A percentile compares a stretch with the other conserved stretches of the same genome.
These are phyloP conservation scores for Parasteatoda lunata DNA, from an alignment of 2,888 invertebrate species.

Conservation along the genomic window DNA sequence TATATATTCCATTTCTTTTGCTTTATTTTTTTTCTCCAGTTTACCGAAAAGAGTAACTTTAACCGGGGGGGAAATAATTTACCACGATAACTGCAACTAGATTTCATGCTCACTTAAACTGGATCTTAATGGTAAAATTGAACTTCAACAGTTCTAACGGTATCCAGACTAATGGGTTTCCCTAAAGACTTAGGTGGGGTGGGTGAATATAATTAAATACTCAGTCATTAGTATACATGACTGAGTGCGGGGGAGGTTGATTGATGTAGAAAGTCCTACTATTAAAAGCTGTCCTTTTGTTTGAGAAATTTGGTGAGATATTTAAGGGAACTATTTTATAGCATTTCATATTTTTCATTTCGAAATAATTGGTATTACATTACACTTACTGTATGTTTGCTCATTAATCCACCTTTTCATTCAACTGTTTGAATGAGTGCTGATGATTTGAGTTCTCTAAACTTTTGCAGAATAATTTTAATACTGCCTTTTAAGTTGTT, in stretches of 20 bases:
- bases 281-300: constrained; percentile 4
- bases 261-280: constrained; percentile 26
- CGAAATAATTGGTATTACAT: too few relatives aligned
- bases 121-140: constrained; percentile 62
- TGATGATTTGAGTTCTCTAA: too few relatives aligned
- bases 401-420: too few relatives aligned
- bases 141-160: constrained; percentile 56
- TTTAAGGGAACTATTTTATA: too few relatives aligned
- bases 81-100: constrained; percentile 55
- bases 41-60: constrained; percentile 15
- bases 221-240: constrained; percentile 65
- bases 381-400: too few relatives aligned
- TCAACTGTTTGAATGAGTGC: too few relatives aligned
- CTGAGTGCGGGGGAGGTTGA: constrained; percentile 31
- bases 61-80: constrained; percentile 50
- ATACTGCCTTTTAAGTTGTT: too few relatives aligned
- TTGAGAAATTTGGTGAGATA: too few relatives aligned
- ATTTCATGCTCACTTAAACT: constrained; percentile 67
- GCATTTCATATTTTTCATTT: too few relatives aligned
- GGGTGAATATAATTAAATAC: constrained; percentile 66
- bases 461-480: too few relatives aligned
- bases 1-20: constrained; percentile 20
- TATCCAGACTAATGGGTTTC: constrained; percentile 59
- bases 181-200: constrained; percentile 48
- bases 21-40: constrained; percentile 4